A percentile compares a stretch with the other conserved stretches of the same genome.
Evolutionary conservation across 2,797 vertebrate species (phyloP).

Genomic region (Pempheris klunzingeri): DNA sequence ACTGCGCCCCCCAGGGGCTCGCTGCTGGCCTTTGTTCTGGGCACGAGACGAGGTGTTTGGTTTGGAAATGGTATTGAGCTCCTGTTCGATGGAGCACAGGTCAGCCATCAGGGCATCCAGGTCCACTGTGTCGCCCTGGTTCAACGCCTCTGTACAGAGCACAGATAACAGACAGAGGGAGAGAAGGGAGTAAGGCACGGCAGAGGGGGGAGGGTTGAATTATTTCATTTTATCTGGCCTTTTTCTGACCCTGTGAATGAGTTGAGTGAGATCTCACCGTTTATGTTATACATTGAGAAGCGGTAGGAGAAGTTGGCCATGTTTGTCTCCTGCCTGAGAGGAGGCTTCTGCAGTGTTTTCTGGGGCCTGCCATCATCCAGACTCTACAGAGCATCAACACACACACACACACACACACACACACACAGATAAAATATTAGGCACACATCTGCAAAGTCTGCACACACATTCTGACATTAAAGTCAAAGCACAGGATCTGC

Average conservation of each 20-base stretch:
- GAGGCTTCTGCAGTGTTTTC: slow-evolving; percentile 91
- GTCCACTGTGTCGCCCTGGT: slow-evolving; percentile 96
- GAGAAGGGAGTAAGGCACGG: background rate
- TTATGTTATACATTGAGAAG: slow-evolving; percentile 99
- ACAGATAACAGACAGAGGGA: background rate
- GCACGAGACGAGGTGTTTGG: slow-evolving; percentile 81
- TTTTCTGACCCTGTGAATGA: background rate
- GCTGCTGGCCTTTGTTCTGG: slow-evolving; percentile 82
- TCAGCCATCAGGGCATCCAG: slow-evolving; percentile 98
- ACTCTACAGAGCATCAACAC: slow-evolving; percentile 82
- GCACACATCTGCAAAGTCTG: background rate
- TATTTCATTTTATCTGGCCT: background rate
- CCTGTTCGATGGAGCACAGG: slow-evolving; percentile 98
- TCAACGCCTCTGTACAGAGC: slow-evolving; percentile 92
- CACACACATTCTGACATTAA: slow-evolving; percentile 20
- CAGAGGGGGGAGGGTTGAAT: background rate
- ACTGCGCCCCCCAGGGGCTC: slow-evolving; percentile 85
- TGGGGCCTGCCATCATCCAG: slow-evolving; percentile 94
- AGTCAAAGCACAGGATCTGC: slow-evolving; percentile 33
- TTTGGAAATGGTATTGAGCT: slow-evolving; percentile 89
- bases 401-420: slow-evolving; percentile 16
- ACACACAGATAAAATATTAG: background rate
- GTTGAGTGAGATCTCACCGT: slow-evolving; percentile 86
- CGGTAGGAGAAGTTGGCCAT: slow-evolving; percentile 99
- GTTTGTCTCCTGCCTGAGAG: slow-evolving; percentile 96